Conservation (phyloP, 2,888 invertebrate species). For the Drosophila neonasuta region DNA sequence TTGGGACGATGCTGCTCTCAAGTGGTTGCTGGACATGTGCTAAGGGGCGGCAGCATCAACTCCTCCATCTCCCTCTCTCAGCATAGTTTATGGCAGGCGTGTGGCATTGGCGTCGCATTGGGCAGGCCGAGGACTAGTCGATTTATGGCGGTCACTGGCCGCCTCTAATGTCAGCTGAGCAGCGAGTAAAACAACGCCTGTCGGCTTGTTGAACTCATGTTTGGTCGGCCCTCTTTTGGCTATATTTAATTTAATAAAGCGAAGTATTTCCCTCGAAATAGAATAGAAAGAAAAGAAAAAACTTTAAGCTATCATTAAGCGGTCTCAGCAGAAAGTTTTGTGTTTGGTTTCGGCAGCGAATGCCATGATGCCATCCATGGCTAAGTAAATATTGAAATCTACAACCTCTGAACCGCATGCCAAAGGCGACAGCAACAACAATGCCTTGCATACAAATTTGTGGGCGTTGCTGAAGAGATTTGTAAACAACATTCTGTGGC, state of each 20-base stretch:
- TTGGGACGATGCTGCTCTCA: slow-evolving; percentile 34
- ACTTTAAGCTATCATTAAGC: slow-evolving; percentile 70
- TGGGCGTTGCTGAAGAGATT: slow-evolving; percentile 73
- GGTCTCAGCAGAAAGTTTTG: slow-evolving; percentile 58
- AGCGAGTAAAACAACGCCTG: slow-evolving; percentile 16
- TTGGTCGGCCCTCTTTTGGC: slow-evolving; percentile 5
- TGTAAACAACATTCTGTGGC: slow-evolving; percentile 77
- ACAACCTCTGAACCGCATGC: slow-evolving; percentile 67
- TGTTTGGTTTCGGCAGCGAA: slow-evolving; percentile 17
- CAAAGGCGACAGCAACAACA: slow-evolving; percentile 57
- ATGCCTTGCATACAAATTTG: slow-evolving; percentile 71
- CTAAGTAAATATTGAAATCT: slow-evolving; percentile 75
- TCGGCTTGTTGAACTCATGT: slow-evolving; percentile 10
- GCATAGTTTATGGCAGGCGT: slow-evolving; percentile 62
- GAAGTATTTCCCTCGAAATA: slow-evolving; percentile 21
- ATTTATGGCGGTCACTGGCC: slow-evolving; percentile 53
- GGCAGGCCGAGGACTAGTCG: slow-evolving; percentile 28
- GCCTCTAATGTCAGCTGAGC: slow-evolving; percentile 52
- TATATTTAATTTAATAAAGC: slow-evolving; percentile 70
- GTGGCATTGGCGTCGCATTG: slow-evolving; percentile 40
- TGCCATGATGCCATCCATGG: slow-evolving; percentile 27
- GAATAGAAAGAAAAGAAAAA: slow-evolving; percentile 16
- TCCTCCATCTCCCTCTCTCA: not conserved
- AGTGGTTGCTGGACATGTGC: slow-evolving; percentile 65
- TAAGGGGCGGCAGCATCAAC: slow-evolving; percentile 26